phyloP scores from a whole-genome alignment of 2,113 vertebrate genomes.

The Myrmophylax atrothorax region DNA sequence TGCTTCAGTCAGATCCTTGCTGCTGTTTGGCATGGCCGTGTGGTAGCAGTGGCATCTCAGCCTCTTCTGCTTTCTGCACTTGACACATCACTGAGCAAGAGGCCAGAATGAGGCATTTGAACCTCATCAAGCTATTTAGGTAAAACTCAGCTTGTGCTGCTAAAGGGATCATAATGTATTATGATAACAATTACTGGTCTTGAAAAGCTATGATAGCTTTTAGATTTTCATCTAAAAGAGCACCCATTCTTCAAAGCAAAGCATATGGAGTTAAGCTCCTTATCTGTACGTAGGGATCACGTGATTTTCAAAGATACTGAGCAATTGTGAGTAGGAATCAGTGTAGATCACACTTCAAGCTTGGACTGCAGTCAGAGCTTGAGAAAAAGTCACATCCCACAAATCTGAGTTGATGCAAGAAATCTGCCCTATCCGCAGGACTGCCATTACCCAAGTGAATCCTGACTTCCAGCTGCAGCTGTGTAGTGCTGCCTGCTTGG shows the following conservation, averaged over 20 bases:
- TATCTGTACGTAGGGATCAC: not conserved
- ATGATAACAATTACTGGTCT: not conserved
- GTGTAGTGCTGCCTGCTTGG: not conserved
- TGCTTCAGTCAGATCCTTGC: not conserved
- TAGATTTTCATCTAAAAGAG: not conserved
- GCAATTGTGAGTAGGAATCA: not conserved
- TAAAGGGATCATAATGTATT: not conserved
- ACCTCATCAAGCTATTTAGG: not conserved
- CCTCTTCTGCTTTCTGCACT: not conserved
- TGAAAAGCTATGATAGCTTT: not conserved
- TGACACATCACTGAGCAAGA: not conserved
- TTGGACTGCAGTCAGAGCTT: not conserved
- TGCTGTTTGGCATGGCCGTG: rapidly evolving
- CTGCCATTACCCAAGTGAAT: not conserved
- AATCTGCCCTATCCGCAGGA: not conserved
- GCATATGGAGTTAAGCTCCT: not conserved
- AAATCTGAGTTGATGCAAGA: not conserved
- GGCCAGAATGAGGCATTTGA: not conserved
- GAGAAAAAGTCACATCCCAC: not conserved
- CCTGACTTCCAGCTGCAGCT: not conserved
- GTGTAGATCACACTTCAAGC: not conserved
- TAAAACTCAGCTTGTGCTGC: not conserved
- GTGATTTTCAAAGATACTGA: not conserved
- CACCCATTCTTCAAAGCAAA: not conserved
- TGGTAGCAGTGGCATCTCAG: not conserved